Evolutionary conservation across 1,140 invertebrate genomes (phyloP).

Genomic region (Acromyrmex echinatior): DNA sequence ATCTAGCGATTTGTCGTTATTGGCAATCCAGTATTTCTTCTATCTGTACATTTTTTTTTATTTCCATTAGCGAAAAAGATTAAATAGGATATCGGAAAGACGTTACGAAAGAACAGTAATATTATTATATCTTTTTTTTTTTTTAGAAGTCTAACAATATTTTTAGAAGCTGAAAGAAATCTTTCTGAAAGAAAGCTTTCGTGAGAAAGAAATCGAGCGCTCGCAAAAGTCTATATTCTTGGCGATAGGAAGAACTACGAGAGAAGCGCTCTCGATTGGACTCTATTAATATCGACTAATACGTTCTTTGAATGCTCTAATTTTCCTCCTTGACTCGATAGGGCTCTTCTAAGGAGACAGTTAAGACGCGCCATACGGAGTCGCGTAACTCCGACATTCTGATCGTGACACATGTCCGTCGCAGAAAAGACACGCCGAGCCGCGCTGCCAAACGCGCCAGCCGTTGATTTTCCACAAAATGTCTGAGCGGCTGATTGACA

Average conservation of each 20-base stretch:
- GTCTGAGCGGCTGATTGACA: conserved; percentile 61
- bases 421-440: conserved; percentile 58
- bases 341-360: conserved; percentile 50
- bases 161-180: background rate
- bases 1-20: background rate
- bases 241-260: background rate
- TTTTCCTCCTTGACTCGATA: conserved; percentile 44
- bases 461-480: conserved; percentile 64
- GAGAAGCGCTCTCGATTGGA: background rate
- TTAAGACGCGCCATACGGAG: conserved; percentile 46
- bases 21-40: background rate
- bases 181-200: no score
- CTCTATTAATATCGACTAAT: background rate
- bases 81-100: conserved; percentile 18
- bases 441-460: conserved; percentile 57
- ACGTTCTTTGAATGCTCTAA: conserved; percentile 25
- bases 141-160: background rate
- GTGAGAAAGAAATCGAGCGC: background rate
- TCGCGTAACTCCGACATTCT: conserved; percentile 50
- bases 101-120: background rate
- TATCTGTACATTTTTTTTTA: conserved; percentile 20
- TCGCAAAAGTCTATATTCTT: background rate
- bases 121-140: background rate
- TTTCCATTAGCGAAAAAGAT: conserved; percentile 19
- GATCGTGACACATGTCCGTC: conserved; percentile 61